These are phyloP conservation scores for Vulpes ferrilata DNA, from an alignment of 2,113 vertebrate species.

Conservation along the genomic window DNA sequence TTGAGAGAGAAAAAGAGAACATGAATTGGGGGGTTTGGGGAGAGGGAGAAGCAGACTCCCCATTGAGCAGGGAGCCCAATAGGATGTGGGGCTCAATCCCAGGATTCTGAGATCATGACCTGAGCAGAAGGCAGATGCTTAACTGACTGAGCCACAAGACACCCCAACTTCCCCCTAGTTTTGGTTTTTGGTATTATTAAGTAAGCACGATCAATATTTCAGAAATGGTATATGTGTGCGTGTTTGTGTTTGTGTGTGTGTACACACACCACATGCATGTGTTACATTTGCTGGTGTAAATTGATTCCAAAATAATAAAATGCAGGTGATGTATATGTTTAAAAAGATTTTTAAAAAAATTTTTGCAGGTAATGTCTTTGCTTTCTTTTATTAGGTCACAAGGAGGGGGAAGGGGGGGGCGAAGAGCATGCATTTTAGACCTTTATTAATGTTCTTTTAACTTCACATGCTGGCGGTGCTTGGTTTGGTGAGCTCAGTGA, in stretches of 20 bases:
- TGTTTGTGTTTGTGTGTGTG: not conserved
- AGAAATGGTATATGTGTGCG: not conserved
- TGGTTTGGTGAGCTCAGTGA: not conserved
- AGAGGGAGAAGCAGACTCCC: too few species aligned
- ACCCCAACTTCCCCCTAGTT: not conserved
- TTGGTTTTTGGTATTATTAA: slow-evolving; percentile 17
- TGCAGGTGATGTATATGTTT: not conserved
- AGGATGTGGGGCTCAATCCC: too few species aligned
- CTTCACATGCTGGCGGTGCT: not conserved
- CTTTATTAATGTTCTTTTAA: not conserved
- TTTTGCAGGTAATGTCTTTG: not conserved
- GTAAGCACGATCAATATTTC: not conserved
- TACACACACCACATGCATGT: not conserved
- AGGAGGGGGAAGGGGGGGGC: not conserved
- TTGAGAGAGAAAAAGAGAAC: too few species aligned
- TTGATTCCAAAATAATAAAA: slow-evolving; percentile 46
- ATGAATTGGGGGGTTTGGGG: too few species aligned
- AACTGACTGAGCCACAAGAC: too few species aligned
- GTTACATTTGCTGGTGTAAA: slow-evolving; percentile 26
- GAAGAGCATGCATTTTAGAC: not conserved
- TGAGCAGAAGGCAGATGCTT: too few species aligned
- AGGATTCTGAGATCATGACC: too few species aligned
- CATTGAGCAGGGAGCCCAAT: too few species aligned
- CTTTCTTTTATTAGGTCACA: not conserved
- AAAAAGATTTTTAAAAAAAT: not conserved